Evolutionary conservation across 1,140 invertebrate species (phyloP).

Genomic region (Antheraea mylitta): DNA sequence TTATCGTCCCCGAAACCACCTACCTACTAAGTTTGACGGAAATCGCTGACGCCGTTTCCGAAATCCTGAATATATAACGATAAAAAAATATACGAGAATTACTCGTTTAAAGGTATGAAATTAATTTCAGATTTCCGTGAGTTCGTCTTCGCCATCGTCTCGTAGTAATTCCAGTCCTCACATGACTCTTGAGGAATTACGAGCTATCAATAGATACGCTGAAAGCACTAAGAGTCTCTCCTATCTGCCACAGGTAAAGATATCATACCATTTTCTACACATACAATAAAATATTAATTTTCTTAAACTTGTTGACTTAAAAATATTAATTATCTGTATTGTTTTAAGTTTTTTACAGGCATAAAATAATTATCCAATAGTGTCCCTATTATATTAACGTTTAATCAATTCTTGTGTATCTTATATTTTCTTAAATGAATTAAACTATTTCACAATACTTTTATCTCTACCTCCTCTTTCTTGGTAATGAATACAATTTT

Average conservation of each 20-base stretch:
- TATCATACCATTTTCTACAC: conserved; percentile 6
- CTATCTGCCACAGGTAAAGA: conserved; percentile 90
- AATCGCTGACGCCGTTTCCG: too few relatives aligned
- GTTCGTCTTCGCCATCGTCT: conserved; percentile 84
- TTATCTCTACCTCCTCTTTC: neutral
- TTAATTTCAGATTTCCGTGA: conserved; percentile 72
- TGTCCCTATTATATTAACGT: neutral
- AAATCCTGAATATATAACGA: too few relatives aligned
- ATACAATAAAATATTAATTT: neutral
- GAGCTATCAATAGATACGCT: conserved; percentile 93
- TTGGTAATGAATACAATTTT: neutral
- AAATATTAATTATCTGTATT: too few relatives aligned
- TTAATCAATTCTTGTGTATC: too few relatives aligned
- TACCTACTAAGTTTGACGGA: too few relatives aligned
- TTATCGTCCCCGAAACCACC: too few relatives aligned
- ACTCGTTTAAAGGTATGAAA: too few relatives aligned
- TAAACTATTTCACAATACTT: neutral
- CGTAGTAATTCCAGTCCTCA: conserved; percentile 81
- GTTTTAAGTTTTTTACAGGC: neutral
- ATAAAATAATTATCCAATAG: neutral
- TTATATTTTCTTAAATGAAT: too few relatives aligned
- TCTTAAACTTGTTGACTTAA: too few relatives aligned
- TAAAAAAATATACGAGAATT: too few relatives aligned
- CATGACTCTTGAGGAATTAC: conserved; percentile 90
- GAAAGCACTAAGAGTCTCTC: conserved; percentile 95